Evolutionary conservation across 2,888 invertebrate genomes (phyloP), one percentile per base, ranked within the genome.

Genomic region (Zootermopsis nevadensis): DNA sequence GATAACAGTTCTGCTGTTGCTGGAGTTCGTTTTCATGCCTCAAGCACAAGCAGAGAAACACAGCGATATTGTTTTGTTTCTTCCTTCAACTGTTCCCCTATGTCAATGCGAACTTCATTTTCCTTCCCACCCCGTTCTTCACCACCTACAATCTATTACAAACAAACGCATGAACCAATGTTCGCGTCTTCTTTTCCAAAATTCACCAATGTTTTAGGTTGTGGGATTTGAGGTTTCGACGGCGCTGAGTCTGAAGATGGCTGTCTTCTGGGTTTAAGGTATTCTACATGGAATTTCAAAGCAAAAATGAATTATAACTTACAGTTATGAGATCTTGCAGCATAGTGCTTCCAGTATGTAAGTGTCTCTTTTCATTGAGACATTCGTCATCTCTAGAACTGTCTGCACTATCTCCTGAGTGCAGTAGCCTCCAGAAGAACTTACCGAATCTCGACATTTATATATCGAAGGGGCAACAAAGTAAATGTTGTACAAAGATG

Each of bases 11-110:
- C 74, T 12, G 31, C 35, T 72, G 2, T n/a, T 74, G 2, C 69
- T 69, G 69, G 69, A 69, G 74, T 53, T 79, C 33, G 55, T 79
- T 79, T 55, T 55, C 42, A 38, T 74, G 74, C 74, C 74, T 15
- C 31, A 42, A 38, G 74, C 74, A 69, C 69, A 31, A 69, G 77
- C 27, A 27, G 77, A 22, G 24, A 24, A 77, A 30, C n/a, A 76
- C 77, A 77, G 48, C 15, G 79, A 79, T 79, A 79, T 79, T 79
- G 79, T 79, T 79, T 79, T 79, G 79, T 79, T 79, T 79, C 55
- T 79, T 79, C 79, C 55, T 79, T 79, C 77, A 2, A 77, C 48
- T 77, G 77, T 77, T 77, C 42, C 24, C 74, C 48, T 42, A 42
- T 77, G 77, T 77, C n/a, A 77, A 77, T 77, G 53, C 6, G 30